phyloP scores from a whole-genome alignment of 2,888 invertebrate species.

The Sarcophaga rosellei region DNA sequence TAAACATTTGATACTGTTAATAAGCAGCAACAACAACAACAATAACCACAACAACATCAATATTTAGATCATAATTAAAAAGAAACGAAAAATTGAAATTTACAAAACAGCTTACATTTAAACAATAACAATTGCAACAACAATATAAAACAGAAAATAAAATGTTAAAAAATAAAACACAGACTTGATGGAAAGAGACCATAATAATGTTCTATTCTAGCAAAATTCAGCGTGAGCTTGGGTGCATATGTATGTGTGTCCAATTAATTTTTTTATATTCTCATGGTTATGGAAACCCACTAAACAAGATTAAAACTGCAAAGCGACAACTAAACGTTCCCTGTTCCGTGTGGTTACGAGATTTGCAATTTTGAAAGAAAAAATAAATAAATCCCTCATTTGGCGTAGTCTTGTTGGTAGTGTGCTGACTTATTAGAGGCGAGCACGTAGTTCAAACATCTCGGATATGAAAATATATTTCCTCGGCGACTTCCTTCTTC shows the following conservation, averaged over 20 bases:
- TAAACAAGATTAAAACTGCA: too few relatives aligned
- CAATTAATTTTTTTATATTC: too few relatives aligned
- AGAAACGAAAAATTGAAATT: conserved; percentile 13
- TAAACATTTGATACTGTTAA: conserved; percentile 68
- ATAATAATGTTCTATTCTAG: conserved; percentile 19
- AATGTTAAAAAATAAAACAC: conserved; percentile 7
- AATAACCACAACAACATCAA: conserved; percentile 71
- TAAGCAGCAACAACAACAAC: conserved; percentile 70
- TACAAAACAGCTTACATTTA: conserved; percentile 50
- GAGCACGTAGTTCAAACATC: too few relatives aligned
- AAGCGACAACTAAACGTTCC: too few relatives aligned
- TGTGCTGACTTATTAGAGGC: too few relatives aligned
- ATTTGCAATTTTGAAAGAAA: too few relatives aligned
- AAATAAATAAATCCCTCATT: too few relatives aligned
- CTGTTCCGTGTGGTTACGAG: too few relatives aligned
- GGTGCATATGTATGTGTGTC: background rate
- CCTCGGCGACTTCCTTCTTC: too few relatives aligned
- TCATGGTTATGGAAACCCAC: too few relatives aligned
- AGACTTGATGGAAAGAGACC: conserved; percentile 35
- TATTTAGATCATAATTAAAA: conserved; percentile 29
- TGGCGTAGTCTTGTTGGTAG: too few relatives aligned
- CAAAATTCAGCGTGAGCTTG: background rate
- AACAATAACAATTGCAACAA: conserved; percentile 46
- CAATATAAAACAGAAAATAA: conserved; percentile 14
- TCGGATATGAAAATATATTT: too few relatives aligned